Evolutionary conservation across 2,797 vertebrate species (phyloP), one percentile per base, ranked within the genome.

Genomic region (Gymnodraco acuticeps): DNA sequence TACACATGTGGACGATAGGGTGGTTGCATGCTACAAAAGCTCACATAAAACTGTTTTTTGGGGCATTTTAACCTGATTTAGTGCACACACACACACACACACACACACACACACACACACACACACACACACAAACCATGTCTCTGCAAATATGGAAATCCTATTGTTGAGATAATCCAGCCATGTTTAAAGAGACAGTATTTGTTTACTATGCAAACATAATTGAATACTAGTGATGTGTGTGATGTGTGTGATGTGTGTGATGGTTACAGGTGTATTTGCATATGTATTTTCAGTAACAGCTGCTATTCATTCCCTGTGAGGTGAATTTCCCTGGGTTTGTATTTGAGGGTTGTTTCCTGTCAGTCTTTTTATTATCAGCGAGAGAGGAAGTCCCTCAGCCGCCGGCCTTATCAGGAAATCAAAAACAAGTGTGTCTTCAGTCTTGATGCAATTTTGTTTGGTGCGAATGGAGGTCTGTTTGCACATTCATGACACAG

Each of bases 381-480:
- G 13, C 19, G 23, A 64, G 62, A 88, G 82, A 94, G 93, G 93
- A 95, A 95, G 92, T 91, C 38, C 15, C 64, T 81, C 33, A 78
- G 42, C 79, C 19, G n/a, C 66, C 47, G 60, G 11, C 20, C 48
- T 55, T 63, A 82, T 83, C 67, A 64, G 23, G 23, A 51, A 59
- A 68, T 43, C 23, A 27, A 27, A 27, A 27, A 27, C 27, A 27
- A 27, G 27, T 27, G 27, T 27, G 27, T 27, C 27, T 27, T 27
- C 27, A 83, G 38, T 8, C 14, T 15, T 20, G 2, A 2, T 41
- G n/a, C 3, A 14, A 8, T 17, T 42, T 58, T 0, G 2, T 20
- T 54, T 55, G 61, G 5, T 33, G 4, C 48, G 51, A 10, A 48
- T 56, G 3, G 51, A 41, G 12, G n/a, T 52, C 2, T 66, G 13